Evolutionary conservation across 2,888 invertebrate genomes (phyloP), one percentile per base, ranked within the genome.

Genomic region (Beris morrisii): DNA sequence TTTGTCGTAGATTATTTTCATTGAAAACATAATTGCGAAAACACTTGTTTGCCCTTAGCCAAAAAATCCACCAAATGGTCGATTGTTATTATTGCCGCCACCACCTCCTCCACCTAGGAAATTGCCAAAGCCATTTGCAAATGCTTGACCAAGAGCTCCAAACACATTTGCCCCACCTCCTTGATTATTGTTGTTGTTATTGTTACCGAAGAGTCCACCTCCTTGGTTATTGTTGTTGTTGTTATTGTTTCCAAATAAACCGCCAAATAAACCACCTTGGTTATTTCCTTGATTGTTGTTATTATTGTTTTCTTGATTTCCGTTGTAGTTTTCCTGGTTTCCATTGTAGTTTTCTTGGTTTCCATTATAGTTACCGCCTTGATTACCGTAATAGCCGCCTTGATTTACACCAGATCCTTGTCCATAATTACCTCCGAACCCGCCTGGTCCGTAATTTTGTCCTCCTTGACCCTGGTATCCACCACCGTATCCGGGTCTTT

Each of bases 21-120:
- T 28, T 61, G 61, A 61, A 61, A 61, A 61, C 61, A 50, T 52
- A 11, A 45, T 12, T 5, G 12, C 11, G 15, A 28, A 28, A n/a
- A 28, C 12, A 28, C 30, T 13, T 9, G 5, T n/a, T 13, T 5
- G 9, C 5, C 4, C 22, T 61, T 22, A 61, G 1, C 61, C 61
- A 38, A 61, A 61, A 11, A 61, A 11, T 52, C 61, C 61, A 7
- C 58, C 58, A 6, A n/a, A n/a, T 28, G 58, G 59, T 48, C 59
- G 28, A 31, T 59, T 59, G 3, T 22, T 22, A 22, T 22, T 22
- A 22, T 22, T 22, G 22, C 22, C 22, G 3, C 48, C 59, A 45
- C 46, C 46, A 28, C 45, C 53, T 32, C 38, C 38, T 28, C 30
- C 30, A 11, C 52, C 57, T 2, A 59, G 32, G 44, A 59, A 30